phyloP scores from a whole-genome alignment of 2,113 vertebrate genomes.

The Otolemur garnettii region DNA sequence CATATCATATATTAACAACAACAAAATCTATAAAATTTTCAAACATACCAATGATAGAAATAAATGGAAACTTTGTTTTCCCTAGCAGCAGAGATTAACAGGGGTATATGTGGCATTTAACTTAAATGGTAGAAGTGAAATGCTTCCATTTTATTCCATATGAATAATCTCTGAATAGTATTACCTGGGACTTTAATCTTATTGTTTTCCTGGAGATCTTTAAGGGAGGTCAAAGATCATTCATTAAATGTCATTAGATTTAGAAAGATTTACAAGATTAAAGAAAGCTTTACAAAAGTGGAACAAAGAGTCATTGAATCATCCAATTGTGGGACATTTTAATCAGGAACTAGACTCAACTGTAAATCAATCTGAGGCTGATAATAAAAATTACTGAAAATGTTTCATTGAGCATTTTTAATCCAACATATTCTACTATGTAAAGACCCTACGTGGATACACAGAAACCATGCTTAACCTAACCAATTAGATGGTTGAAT shows the following conservation, averaged over 20 bases:
- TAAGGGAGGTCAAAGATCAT: background rate
- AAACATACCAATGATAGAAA: background rate
- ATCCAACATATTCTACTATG: background rate
- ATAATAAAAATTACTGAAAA: slow-evolving; percentile 52
- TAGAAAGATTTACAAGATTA: slow-evolving; percentile 27
- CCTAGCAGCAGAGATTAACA: background rate
- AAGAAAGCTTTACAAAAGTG: slow-evolving; percentile 28
- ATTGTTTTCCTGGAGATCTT: slow-evolving; percentile 43
- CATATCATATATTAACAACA: slow-evolving; percentile 10
- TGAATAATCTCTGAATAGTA: background rate
- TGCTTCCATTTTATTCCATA: background rate
- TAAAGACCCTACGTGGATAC: background rate
- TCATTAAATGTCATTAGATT: slow-evolving; percentile 33
- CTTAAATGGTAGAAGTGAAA: background rate
- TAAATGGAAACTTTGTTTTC: slow-evolving; percentile 24
- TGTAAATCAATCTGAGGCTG: background rate
- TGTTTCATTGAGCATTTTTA: slow-evolving; percentile 5
- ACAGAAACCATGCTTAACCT: background rate
- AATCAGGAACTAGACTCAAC: slow-evolving; percentile 16
- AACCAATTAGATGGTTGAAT: background rate
- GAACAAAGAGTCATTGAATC: background rate
- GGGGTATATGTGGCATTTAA: background rate
- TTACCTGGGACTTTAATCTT: slow-evolving; percentile 43
- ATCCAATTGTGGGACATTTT: background rate
- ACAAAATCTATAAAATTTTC: slow-evolving; percentile 32